Base-by-base conservation (phyloP, 1,140 invertebrate genomes). In the Anoplolepis gracilipes region DNA sequence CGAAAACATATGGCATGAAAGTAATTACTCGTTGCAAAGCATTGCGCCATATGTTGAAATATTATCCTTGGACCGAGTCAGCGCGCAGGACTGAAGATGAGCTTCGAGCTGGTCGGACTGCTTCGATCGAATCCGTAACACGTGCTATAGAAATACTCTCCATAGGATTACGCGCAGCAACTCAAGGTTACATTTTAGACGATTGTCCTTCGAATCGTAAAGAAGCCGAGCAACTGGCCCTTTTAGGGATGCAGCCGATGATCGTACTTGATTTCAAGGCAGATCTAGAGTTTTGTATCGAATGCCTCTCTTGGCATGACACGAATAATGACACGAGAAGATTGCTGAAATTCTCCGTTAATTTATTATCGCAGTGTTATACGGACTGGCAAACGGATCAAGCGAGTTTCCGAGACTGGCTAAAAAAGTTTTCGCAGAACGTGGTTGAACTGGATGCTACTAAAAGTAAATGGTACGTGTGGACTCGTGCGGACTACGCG, bases 151-250 rank as follows among this genome's bases (percentile, higher is more conserved):
- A 96, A 91, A 94, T 94, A 22, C 91, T 94, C 16, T 92, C 92
- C 13, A 93, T 95, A 67, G 94, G 96, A 92, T 89, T 93, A 53
- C 91, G 92, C 25, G 92, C 92, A 72, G 79, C 93, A 7, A 94
- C 95, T 22, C 94, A 96, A 86, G 96, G 96, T 13, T 95, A 95
- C 89, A 85, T 96, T 16, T 93, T 96, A 55, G 96, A 96, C 90
- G 96, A 96, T 11, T 96, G 96, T 92, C 96, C 96, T 2, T 92
- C 94, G 65, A 93, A 82, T 46, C 88, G 93, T 13, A 86, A 92
- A 42, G 95, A 96, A 92, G 92, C 93, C 28, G 92, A 93, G 78
- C 92, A 94, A 88, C 86, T 96, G 28, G 84, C 91, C 8, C 93
- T 94, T 81, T 55, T 95, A 25, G 95, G 94, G 28, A 86, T 96